Evolutionary conservation across 2,888 invertebrate genomes (phyloP), one percentile per base, ranked within the genome.

Genomic region (Drosophila imparisetae): DNA sequence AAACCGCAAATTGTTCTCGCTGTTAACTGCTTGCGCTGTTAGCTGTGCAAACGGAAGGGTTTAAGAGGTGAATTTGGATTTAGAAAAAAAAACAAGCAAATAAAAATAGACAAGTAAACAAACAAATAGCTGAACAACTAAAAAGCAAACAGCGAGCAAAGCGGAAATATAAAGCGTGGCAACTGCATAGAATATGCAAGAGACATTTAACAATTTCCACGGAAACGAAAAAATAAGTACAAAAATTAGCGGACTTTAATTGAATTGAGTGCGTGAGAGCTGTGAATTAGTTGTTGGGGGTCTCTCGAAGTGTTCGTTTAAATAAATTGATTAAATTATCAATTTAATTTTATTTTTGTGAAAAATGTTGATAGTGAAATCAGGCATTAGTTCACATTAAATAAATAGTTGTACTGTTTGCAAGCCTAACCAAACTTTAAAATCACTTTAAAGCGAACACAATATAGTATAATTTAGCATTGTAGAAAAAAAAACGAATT

Each of bases 141-240:
- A 63, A 60, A 48, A 49, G 45, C 29, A 24, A 49, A 21, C 30
- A 55, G 32, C 29, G 21, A 24, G 30, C 36, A 36, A 27, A 15
- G 32, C 34, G 71, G 18, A 70, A 54, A 60, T 45, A 70, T 54
- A 40, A 54, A 72, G 24, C 38, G 50, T 54, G 61, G 52, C 30
- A 77, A 78, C 60, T 82, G 53, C 57, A 79, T 65, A 30, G 27
- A 57, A 32, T 32, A 49, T 59, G 57, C 50, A 38, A 24, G 32
- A 38, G 48, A 53, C n/a, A 55, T 50, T 40, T 38, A 49, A 50
- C 49, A 52, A 52, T 21, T 52, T 18, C 30, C 24, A 53, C 42
- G 49, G 36, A 54, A 61, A 53, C 42, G 48, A 53, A 30, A 53
- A 66, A n/a, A n/a, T n/a, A 10, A 38, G 57, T 10, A 15, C n/a